These are phyloP conservation scores for Cyclophora punctaria DNA, from an alignment of 2,888 invertebrate species.

Conservation along the genomic window DNA sequence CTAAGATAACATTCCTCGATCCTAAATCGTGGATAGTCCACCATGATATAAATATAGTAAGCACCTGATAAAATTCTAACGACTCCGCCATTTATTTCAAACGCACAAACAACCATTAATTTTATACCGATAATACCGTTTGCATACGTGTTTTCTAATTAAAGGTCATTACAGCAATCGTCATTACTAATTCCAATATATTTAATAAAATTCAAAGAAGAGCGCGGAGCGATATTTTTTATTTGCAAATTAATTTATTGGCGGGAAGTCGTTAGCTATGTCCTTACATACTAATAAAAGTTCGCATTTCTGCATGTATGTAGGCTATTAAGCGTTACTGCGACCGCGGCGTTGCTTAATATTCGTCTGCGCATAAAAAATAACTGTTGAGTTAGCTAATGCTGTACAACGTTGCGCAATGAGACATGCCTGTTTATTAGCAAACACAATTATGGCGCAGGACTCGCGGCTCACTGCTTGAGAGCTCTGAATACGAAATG, in stretches of 20 bases:
- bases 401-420: constrained; percentile 19
- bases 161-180: constrained; percentile 29
- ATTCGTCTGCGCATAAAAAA: constrained; percentile 35
- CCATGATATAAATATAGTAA: no score
- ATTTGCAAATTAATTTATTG: constrained; percentile 44
- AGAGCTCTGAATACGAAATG: no score
- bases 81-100: no score
- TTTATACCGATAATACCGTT: constrained; percentile 10
- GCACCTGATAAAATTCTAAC: no score
- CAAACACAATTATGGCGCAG: not conserved
- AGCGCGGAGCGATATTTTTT: constrained; percentile 26
- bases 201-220: constrained; percentile 22
- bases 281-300: constrained; percentile 30
- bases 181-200: constrained; percentile 31
- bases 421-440: constrained; percentile 3
- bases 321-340: constrained; percentile 37
- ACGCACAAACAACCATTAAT: no score
- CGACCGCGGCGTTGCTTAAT: constrained; percentile 30
- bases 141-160: constrained; percentile 25
- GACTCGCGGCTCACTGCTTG: not conserved
- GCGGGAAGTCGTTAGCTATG: constrained; percentile 37
- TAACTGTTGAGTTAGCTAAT: constrained; percentile 30
- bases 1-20: no score
- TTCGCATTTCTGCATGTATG: constrained; percentile 32
- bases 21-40: no score